These are phyloP conservation scores for Parauchenoglanis punctatus DNA, from an alignment of 2,797 vertebrate species.

Conservation along the genomic window DNA sequence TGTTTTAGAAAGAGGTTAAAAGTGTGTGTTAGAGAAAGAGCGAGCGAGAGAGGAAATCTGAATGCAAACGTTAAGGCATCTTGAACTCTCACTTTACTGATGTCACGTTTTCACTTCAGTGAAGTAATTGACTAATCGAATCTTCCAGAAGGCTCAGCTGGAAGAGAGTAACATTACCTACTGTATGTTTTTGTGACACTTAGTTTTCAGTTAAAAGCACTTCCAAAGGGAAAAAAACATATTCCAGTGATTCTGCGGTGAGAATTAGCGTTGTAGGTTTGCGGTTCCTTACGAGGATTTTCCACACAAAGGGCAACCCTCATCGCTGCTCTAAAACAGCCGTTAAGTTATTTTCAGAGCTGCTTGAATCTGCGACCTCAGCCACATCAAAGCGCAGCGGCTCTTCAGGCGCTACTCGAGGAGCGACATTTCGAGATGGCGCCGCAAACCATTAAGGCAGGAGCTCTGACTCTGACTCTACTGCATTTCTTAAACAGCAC, in stretches of 20 bases:
- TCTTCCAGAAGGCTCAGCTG: not conserved
- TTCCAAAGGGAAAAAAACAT: not conserved
- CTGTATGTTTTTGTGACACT: not conserved
- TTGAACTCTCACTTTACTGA: conserved; percentile 2
- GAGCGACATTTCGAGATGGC: conserved; percentile 40
- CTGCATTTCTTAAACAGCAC: not conserved
- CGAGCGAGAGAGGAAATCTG: not conserved
- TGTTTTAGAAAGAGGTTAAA: not conserved
- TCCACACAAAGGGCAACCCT: conserved; percentile 45
- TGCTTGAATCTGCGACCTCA: conserved; percentile 29
- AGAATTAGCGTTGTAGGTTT: conserved; percentile 41
- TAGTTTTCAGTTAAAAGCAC: conserved; percentile 25
- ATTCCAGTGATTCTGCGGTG: conserved; percentile 32
- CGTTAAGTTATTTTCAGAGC: conserved; percentile 45
- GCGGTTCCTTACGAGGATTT: conserved; percentile 38
- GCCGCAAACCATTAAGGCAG: conserved; percentile 35
- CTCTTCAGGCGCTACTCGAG: conserved; percentile 26
- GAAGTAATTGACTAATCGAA: not conserved
- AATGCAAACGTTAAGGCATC: not conserved
- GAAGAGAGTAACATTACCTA: not conserved
- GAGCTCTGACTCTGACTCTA: not conserved
- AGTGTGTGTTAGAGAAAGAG: not conserved
- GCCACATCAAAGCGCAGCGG: conserved; percentile 28
- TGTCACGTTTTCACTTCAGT: conserved; percentile 5
- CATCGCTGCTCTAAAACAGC: conserved; percentile 38